Evolutionary conservation across 1,140 invertebrate genomes (phyloP), one percentile per base, ranked within the genome.

Genomic region (Lanistes nyassanus): DNA sequence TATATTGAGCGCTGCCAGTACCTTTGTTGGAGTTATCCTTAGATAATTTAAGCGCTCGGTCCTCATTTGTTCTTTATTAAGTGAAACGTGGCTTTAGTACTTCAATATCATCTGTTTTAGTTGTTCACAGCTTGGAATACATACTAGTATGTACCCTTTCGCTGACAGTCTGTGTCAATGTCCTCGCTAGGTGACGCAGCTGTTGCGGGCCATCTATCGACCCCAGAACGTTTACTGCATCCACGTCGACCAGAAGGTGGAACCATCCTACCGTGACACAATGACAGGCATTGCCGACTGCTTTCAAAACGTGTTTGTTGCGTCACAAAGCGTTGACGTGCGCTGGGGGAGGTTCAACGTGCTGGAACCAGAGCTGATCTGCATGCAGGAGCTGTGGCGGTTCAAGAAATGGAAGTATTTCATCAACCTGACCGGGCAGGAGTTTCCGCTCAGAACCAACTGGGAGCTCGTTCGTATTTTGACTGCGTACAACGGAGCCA

Each of bases 191-290:
- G 67, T 69, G 23, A 6, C 53, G 39, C 42, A 76, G 31, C 70
- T 86, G 7, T 62, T 86, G 26, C 65, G 79, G 19, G 79, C 81
- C 4, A 81, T 87, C 31, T 87, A 86, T 62, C 73, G 81, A 39
- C 85, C 85, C 9, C 83, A 87, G 53, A 87, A 87, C 74, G 74
- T 71, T 16, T 88, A 86, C 74, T 88, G 86, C 72, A 73, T 88
- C 23, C 86, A 88, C 69, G 76, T 87, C 1, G 86, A 88, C 71
- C 31, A n/a, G 0, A 87, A 87, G 75, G 39, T 79, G 5, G 56
- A 53, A 6, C 29, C n/a, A 9, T 16, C 62, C 1, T 65, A 81
- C 71, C 47, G 70, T 23, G 65, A 78, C 26, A 80, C 80, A n/a
- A 66, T 88, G 26, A 62, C 66, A 29, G 72, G 64, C 13, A 81